A percentile compares a stretch with the other conserved stretches of the same genome.
Conservation (phyloP, 2,113 vertebrate species). For the Cervus canadensis region DNA sequence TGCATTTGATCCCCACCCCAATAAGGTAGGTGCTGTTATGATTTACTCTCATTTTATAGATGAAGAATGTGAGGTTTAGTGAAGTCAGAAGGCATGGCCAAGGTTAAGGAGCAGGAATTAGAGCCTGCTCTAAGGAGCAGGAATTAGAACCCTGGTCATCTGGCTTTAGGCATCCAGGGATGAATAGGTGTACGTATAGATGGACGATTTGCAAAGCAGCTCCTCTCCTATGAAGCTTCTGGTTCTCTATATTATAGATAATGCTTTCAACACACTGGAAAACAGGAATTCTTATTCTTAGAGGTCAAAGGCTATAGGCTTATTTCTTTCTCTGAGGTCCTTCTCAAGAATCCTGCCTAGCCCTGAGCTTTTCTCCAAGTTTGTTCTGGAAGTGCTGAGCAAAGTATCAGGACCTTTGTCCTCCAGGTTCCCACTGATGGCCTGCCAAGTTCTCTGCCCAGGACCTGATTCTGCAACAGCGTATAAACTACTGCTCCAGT, state of each 20-base stretch:
- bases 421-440: background rate
- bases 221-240: background rate
- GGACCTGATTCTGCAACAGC: background rate
- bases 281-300: background rate
- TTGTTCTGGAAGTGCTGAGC: background rate
- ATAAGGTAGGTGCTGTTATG: background rate
- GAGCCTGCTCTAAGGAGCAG: background rate
- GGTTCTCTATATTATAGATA: background rate
- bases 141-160: background rate
- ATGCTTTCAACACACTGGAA: background rate
- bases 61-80: background rate
- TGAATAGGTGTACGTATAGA: background rate
- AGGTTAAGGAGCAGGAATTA: background rate
- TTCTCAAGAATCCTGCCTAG: background rate
- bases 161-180: background rate
- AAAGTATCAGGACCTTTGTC: background rate
- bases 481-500: background rate
- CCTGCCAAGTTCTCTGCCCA: background rate
- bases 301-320: background rate
- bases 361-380: background rate
- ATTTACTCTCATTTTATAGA: background rate
- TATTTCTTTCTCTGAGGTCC: background rate
- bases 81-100: background rate
- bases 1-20: background rate
- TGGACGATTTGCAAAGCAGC: background rate